Evolutionary conservation across 2,888 invertebrate genomes (phyloP), one percentile per base, ranked within the genome.

Genomic region (Cecidostiba fungosa): DNA sequence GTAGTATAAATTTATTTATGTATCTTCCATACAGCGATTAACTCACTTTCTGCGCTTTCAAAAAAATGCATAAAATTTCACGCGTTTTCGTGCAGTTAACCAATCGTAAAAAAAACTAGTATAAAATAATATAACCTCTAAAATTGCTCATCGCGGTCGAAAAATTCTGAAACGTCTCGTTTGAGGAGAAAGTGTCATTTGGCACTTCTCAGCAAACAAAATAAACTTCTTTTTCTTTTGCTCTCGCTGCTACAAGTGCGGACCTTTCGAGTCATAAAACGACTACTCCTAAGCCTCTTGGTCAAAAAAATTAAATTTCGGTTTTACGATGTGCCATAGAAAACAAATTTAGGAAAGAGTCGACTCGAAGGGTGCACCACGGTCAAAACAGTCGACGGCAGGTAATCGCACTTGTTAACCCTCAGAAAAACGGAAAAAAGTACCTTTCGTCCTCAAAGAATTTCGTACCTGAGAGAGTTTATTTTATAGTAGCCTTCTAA

Each of bases 251-350:
- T 43, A 43, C 14, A 39, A 54, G 19, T 70, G 76, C 43, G 62
- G 78, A 80, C 47, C 54, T 62, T 69, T 62, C 36, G 12, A 26
- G 59, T 10, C 70, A 81, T 85, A 85, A 82, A 85, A 59, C 82
- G 12, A 43, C 36, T 79, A 70, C n/a, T 66, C 69, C 29, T 32
- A 69, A 72, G 72, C 39, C 79, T 62, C 70, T 77, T 59, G 43
- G 59, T 59, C 39, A 23, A 81, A 79, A 29, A 84, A 83, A 77
- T 83, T 80, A 80, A 83, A 54, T 86, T 86, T 83, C 81, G 77
- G 81, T 70, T 86, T 86, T 86, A 86, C 62, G 77, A 84, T 84
- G 83, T 86, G 73, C 77, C 43, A 74, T 86, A 81, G 81, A 84
- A 77, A 86, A 86, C 73, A 83, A 83, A 78, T 70, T 73, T 70